A percentile compares a stretch with the other conserved stretches of the same genome.
Conservation (phyloP, 1,140 invertebrate genomes). For the Caenorhabditis briggsae region DNA sequence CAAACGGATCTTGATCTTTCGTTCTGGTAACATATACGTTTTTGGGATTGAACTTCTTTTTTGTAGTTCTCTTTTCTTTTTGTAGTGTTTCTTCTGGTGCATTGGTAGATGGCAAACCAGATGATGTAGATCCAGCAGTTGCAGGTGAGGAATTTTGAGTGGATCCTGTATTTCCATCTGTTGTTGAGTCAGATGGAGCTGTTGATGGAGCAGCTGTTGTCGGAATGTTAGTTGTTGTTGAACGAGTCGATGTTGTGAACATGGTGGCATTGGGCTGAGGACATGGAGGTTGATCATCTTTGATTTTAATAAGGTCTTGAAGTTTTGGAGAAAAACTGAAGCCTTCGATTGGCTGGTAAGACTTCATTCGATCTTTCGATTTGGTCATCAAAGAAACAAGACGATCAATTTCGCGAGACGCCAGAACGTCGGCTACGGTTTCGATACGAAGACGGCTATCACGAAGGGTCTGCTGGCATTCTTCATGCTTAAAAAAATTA, state of each 20-base stretch:
- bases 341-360: not conserved
- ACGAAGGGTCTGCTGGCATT: conserved; percentile 13
- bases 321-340: not conserved
- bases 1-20: conserved; percentile 20
- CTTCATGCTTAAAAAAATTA: conserved; percentile 21
- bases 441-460: conserved; percentile 12
- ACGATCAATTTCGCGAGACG: conserved; percentile 16
- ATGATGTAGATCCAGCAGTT: not conserved
- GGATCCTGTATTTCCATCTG: not conserved
- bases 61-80: not conserved
- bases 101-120: not conserved
- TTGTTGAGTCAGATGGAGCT: not conserved
- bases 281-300: conserved; percentile 6
- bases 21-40: conserved; percentile 27
- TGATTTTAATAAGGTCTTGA: conserved; percentile 38
- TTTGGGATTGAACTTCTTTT: not conserved
- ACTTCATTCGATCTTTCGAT: not conserved
- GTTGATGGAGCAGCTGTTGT: not conserved
- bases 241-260: not conserved
- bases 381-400: not conserved
- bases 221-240: not conserved
- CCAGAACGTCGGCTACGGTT: not conserved
- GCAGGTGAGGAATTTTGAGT: not conserved
- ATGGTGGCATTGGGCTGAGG: conserved; percentile 18
- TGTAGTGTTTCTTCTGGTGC: not conserved